Percentiles rank a stretch among this genome's conserved stretches.
Conservation (phyloP, 2,797 vertebrate genomes). For the Remorina albescens region DNA sequence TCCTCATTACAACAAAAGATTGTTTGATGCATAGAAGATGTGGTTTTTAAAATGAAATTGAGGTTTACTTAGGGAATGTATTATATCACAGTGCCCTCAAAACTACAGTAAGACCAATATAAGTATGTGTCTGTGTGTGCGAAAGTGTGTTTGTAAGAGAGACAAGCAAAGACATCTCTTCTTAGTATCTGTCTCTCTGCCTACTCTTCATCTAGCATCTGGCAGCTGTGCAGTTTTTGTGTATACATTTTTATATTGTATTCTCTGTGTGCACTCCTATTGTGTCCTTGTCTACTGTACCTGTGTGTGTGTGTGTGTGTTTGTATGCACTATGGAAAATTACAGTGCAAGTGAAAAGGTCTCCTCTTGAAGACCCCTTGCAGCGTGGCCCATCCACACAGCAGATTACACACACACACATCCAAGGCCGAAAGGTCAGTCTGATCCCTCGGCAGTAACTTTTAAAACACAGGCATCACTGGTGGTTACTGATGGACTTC, state of each 20-base stretch:
- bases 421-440: slow-evolving; percentile 68
- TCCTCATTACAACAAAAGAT: no score
- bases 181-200: not conserved
- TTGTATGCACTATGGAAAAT: slow-evolving; percentile 17
- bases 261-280: slow-evolving; percentile 4
- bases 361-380: slow-evolving; percentile 43
- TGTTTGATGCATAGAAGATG: no score
- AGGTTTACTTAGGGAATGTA: no score
- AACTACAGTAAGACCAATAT: no score
- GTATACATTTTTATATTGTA: not conserved
- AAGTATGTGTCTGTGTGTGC: not conserved
- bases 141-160: no score
- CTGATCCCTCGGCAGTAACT: slow-evolving; percentile 56
- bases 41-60: no score
- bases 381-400: slow-evolving; percentile 55
- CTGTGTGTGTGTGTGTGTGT: not conserved
- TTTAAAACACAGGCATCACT: slow-evolving; percentile 52
- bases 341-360: slow-evolving; percentile 40
- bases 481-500: slow-evolving; percentile 72
- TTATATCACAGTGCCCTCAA: no score
- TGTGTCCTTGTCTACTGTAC: not conserved
- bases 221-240: not conserved
- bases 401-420: slow-evolving; percentile 46
- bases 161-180: not conserved
- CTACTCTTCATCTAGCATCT: not conserved